Evolutionary conservation across 2,888 invertebrate genomes (phyloP), one percentile per base, ranked within the genome.

Genomic region (Beris morrisii): DNA sequence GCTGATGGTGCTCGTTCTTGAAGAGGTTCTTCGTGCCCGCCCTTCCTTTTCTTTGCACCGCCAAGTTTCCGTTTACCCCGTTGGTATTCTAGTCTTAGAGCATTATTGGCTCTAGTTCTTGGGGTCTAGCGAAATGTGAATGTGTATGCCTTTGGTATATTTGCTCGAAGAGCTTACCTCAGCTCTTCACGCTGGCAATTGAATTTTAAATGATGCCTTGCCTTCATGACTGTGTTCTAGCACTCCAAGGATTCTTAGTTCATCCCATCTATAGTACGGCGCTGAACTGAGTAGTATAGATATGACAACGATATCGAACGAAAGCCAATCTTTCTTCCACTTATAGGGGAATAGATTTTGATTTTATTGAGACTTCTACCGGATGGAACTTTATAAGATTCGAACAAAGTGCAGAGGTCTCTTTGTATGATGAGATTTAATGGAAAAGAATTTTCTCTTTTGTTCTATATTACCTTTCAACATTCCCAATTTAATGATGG

Each of bases 171-270:
- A 65, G 65, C 45, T 65, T 65, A 57, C 65, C 65, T 65, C 65
- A 65, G 48, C 65, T 65, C 50, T 57, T 55, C 56, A 55, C 55
- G 28, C 38, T 65, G 46, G 50, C 65, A 56, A 65, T 65, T 65
- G 65, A 65, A 65, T 65, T 65, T 65, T 65, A 65, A 65, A 65
- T 57, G 65, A 65, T 46, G 65, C 32, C 56, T 65, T 55, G 55
- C 43, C 38, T 38, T 38, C 38, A 38, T 38, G 38, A 38, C 38
- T 38, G 7, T 38, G 38, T 56, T 57, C 44, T 50, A 38, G 65
- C 28, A 46, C 28, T 46, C 30, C 38, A 55, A 43, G 43, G 28
- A 45, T 22, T 4, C 22, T 48, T 15, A 48, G 22, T 48, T 15
- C 13, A 15, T 15, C 22, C 48, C 22, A 12, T 48, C 48, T 48